Percentiles rank a stretch among this genome's conserved stretches.
phyloP scores from a whole-genome alignment of 2,113 vertebrate genomes.

The Chunga burmeisteri region DNA sequence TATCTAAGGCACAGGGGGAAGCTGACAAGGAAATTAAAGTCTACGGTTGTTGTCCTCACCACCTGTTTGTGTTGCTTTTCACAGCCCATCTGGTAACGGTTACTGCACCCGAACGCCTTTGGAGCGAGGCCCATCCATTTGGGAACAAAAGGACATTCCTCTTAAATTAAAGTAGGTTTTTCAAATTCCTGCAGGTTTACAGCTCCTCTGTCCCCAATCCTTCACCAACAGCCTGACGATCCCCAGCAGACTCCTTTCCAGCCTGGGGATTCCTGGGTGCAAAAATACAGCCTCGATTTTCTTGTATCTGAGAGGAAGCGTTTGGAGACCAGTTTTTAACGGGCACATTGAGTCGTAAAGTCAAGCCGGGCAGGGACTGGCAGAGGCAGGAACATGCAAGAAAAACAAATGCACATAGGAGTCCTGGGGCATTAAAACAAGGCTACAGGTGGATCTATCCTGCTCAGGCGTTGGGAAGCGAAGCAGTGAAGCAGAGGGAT shows the following conservation, averaged over 20 bases:
- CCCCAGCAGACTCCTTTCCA: background rate
- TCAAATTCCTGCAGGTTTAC: slow-evolving; percentile 26
- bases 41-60: background rate
- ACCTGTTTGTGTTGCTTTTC: slow-evolving; percentile 17
- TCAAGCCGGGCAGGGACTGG: background rate
- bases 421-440: background rate
- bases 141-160: slow-evolving; percentile 57
- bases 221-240: background rate
- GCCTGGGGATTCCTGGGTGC: background rate
- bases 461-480: background rate
- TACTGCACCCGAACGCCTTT: slow-evolving; percentile 21
- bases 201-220: background rate
- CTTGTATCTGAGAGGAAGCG: accelerated
- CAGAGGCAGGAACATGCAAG: background rate
- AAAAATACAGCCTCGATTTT: background rate
- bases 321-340: background rate
- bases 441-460: background rate
- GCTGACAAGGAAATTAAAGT: slow-evolving; percentile 6
- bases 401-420: accelerated
- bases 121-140: background rate
- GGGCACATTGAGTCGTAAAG: accelerated
- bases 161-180: slow-evolving; percentile 27
- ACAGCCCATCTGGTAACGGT: slow-evolving; percentile 39
- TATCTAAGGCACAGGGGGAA: background rate
- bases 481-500: background rate